A percentile compares a stretch with the other conserved stretches of the same genome.
Conservation (phyloP, 2,888 invertebrate genomes). For the Invenusta paracnida region DNA sequence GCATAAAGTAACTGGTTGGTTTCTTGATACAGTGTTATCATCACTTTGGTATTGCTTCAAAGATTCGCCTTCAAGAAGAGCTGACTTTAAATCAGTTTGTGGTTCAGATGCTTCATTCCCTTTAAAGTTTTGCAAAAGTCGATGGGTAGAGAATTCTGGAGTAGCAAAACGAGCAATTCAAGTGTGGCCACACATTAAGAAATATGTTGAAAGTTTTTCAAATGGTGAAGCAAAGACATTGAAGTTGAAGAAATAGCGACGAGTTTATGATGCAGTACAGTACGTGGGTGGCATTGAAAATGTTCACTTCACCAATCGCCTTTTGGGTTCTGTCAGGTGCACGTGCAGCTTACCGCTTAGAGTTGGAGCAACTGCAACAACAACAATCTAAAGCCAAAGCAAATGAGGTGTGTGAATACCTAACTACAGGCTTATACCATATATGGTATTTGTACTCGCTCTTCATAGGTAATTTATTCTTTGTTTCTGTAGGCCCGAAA, state of each 20-base stretch:
- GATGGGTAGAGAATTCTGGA: background rate
- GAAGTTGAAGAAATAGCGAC: background rate
- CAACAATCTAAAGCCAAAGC: too few species aligned
- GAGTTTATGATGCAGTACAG: background rate
- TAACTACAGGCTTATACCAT: background rate
- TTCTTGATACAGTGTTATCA: background rate
- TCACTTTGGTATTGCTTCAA: background rate
- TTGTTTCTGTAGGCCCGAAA: background rate
- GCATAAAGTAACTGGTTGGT: background rate
- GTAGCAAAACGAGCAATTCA: background rate
- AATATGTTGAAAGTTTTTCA: background rate
- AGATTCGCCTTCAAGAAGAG: background rate
- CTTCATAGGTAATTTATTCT: background rate
- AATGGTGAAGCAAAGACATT: background rate
- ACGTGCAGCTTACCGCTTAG: too few species aligned
- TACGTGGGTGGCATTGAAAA: too few species aligned
- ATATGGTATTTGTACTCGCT: background rate
- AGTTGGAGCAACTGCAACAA: too few species aligned
- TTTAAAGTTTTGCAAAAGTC: background rate
- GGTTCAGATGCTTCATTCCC: background rate
- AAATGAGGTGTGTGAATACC: too few species aligned
- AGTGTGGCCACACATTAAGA: background rate
- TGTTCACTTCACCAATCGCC: too few species aligned
- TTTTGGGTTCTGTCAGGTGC: too few species aligned
- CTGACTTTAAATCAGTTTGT: background rate